Evolutionary conservation across 2,113 vertebrate genomes (phyloP), one percentile per base, ranked within the genome.

Genomic region (Spheniscus mendiculus): DNA sequence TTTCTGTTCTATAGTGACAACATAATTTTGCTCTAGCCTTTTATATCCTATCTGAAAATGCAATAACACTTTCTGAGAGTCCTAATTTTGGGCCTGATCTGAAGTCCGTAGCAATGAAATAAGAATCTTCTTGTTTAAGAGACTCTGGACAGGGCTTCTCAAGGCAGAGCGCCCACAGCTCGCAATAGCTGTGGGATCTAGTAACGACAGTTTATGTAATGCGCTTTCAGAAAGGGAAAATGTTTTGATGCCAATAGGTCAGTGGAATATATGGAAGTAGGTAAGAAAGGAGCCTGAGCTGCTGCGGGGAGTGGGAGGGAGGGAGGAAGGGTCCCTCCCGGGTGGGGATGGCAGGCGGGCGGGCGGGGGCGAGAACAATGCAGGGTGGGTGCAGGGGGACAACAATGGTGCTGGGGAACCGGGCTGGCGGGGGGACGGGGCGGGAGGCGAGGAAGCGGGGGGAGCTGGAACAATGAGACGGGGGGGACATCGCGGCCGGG

Each of bases 391-490:
- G 78, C 89, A 67, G 67, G 82, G 91, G 87, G 71, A 95, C 52
- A 96, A 96, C 95, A 97, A 87, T 95, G 63, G 83, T 76, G 32
- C 5, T 27, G 47, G 58, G n/a, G 69, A 63, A 15, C 42, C 5
- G 50, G 63, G 50, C 93, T 95, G 90, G 59, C 70, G 58, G 70
- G 61, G 76, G 83, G 76, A 88, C 19, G 22, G 87, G 95, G 91
- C 5, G 45, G 92, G 89, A 83, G 96, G 78, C 1, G 34, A 98
- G 97, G 94, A 97, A 98, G 74, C 66, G 61, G 82, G 95, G 96
- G 94, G 94, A 95, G 73, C 96, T 97, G 97, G 97, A 98, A 98
- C 95, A 98, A 97, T 97, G 90, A 29, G 30, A 79, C 3, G 25
- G 83, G 89, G 62, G 87, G 30, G 91, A 94, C 96, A 95, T 83